Evolutionary conservation across 2,888 invertebrate genomes (phyloP).

Genomic region (Trimorus sp.): DNA sequence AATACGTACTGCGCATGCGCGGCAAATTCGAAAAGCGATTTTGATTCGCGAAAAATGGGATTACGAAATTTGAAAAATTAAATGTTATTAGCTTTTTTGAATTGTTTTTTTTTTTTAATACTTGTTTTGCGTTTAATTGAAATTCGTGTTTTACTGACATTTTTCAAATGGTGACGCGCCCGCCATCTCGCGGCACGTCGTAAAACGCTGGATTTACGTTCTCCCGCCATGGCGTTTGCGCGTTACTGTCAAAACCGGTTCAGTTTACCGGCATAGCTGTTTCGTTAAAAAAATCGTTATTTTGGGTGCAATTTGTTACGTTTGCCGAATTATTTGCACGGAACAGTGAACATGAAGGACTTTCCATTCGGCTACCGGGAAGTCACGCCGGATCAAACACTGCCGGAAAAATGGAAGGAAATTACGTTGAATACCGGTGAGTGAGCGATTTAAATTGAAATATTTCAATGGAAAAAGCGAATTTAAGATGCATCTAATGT

Average conservation of each 20-base stretch:
- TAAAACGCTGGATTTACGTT: constrained; percentile 5
- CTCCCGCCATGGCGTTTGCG: constrained; percentile 14
- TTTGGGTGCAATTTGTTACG: background rate
- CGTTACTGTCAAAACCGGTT: constrained; percentile 12
- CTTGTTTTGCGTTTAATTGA: too few species aligned
- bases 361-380: constrained; percentile 86
- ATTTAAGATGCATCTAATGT: too few species aligned
- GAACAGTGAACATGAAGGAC: constrained; percentile 33
- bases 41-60: too few species aligned
- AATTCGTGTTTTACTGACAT: background rate
- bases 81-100: background rate
- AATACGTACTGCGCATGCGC: background rate
- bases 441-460: constrained; percentile 36
- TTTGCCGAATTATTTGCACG: background rate
- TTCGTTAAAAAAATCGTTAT: background rate
- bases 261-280: background rate
- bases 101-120: background rate
- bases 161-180: background rate
- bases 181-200: background rate
- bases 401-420: constrained; percentile 91
- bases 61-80: too few species aligned
- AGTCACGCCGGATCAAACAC: constrained; percentile 89
- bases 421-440: constrained; percentile 90
- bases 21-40: background rate
- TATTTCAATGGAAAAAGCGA: background rate